Evolutionary conservation across 2,888 invertebrate species (phyloP), one percentile per base, ranked within the genome.

Genomic region (Hanleya hanleyi): DNA sequence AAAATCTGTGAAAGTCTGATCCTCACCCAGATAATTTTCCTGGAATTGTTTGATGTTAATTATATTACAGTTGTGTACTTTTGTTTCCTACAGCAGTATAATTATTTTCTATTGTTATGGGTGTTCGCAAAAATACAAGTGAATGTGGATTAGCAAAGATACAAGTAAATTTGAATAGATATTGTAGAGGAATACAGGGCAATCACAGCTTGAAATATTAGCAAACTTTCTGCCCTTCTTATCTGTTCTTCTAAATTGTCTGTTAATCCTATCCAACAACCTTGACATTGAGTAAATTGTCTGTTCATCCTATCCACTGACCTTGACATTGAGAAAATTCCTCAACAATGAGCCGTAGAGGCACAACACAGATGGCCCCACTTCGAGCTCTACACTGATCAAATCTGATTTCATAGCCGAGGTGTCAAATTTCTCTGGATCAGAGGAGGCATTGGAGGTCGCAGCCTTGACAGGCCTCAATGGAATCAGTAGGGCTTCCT

Each of bases 11-110:
- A 97, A 97, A 33, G 93, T 93, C 91, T 99, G 98, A 92, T 97
- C 96, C 91, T 97, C 97, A 0, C 99, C 99, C 89, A 99, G 97
- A 81, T 99, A 96, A 88, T 99, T 99, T 92, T 99, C 98, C 93
- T 94, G 87, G 50, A 91, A 85, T 69, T 82, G 79, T 61, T 49
- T 32, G 22, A 22, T 12, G 47, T 62, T 4, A 41, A 67, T 15
- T 35, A 50, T 37, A 29, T 47, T 5, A 12, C 18, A 2, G 38
- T 41, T n/a, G n/a, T n/a, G n/a, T n/a, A n/a, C n/a, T n/a, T n/a
- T n/a, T n/a, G n/a, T n/a, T n/a, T n/a, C n/a, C n/a, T n/a, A n/a
- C n/a, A n/a, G n/a, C n/a, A n/a, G n/a, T n/a, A n/a, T n/a, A n/a
- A n/a, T n/a, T n/a, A n/a, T n/a, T n/a, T n/a, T n/a, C n/a, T n/a